A percentile compares a stretch with the other conserved stretches of the same genome.
phyloP scores from a whole-genome alignment of 2,888 invertebrate genomes.

The Euphydryas editha region DNA sequence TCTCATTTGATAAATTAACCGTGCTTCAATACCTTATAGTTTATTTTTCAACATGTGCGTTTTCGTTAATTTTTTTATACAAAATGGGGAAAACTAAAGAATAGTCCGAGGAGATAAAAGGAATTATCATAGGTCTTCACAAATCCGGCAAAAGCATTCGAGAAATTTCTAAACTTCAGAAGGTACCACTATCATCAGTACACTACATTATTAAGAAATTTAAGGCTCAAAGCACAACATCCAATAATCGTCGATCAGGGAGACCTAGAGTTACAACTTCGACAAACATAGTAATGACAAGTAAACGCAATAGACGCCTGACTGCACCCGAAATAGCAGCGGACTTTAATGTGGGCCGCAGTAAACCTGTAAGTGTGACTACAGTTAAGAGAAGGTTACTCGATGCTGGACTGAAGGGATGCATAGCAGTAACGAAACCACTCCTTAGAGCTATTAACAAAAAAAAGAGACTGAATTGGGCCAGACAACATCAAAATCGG shows the following conservation, averaged over 20 bases:
- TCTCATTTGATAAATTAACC: too few relatives aligned
- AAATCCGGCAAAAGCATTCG: constrained; percentile 6
- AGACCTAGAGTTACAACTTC: constrained; percentile 6
- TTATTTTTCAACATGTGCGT: too few relatives aligned
- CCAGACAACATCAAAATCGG: not conserved
- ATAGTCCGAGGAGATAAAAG: not conserved
- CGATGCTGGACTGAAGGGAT: not conserved
- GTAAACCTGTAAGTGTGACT: not conserved
- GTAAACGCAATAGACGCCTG: too few relatives aligned
- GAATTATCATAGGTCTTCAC: not conserved
- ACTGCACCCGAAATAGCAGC: not conserved
- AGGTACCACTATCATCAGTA: not conserved
- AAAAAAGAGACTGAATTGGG: constrained; percentile 10
- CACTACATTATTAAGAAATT: not conserved
- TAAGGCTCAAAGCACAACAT: not conserved
- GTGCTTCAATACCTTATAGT: too few relatives aligned
- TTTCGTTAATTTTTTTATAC: not conserved
- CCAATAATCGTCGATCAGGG: not conserved
- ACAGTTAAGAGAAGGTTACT: not conserved
- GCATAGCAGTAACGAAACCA: not conserved
- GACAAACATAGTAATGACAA: not conserved
- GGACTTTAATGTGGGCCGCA: not conserved
- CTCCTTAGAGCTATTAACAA: not conserved
- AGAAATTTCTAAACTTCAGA: constrained; percentile 2
- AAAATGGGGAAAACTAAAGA: constrained; percentile 2